Evolutionary conservation across 2,113 vertebrate genomes (phyloP).

Genomic region (Fulmarus glacialis): DNA sequence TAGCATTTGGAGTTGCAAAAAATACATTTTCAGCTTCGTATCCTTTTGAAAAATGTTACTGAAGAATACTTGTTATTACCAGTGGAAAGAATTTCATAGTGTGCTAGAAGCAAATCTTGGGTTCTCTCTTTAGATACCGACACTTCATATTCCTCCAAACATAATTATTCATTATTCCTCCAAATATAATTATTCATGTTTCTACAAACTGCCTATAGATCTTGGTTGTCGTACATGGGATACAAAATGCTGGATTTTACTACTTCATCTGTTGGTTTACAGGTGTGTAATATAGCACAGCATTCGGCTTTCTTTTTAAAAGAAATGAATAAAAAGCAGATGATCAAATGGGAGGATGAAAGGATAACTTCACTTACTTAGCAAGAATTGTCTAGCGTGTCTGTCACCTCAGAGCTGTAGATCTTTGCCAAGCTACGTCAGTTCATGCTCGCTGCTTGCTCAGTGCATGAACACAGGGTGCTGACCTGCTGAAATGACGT

Average conservation of each 20-base stretch:
- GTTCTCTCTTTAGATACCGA: background rate
- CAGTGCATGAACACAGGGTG: background rate
- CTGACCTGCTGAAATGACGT: background rate
- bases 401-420: background rate
- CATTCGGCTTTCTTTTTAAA: rapidly evolving
- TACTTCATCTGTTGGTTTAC: background rate
- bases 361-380: background rate
- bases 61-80: background rate
- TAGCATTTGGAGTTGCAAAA: background rate
- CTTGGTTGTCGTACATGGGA: background rate
- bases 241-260: background rate
- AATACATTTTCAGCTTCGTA: background rate
- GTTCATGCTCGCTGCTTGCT: background rate
- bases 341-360: background rate
- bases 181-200: background rate
- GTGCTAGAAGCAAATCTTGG: background rate
- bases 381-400: background rate
- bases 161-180: background rate
- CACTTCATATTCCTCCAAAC: background rate
- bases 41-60: background rate
- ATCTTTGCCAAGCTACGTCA: background rate
- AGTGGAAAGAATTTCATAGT: background rate
- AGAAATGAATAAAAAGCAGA: background rate
- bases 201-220: background rate
- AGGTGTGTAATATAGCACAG: background rate